A percentile compares a stretch with the other conserved stretches of the same genome.
Evolutionary conservation across 1,140 invertebrate species (phyloP).

Genomic region (Oedothorax gibbosus): DNA sequence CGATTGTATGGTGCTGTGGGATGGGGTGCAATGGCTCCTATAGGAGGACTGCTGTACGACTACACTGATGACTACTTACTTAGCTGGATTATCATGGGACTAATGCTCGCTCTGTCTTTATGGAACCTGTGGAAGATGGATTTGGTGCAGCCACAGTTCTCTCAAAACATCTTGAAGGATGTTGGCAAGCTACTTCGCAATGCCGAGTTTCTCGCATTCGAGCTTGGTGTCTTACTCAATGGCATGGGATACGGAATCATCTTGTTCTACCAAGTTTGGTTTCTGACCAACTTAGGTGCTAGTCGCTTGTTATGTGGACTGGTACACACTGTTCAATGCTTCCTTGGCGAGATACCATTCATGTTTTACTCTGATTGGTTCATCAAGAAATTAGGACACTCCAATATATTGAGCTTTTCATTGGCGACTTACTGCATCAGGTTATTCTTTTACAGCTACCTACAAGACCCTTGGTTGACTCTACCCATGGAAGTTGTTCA

Average conservation of each 20-base stretch:
- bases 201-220: slow-evolving; percentile 9
- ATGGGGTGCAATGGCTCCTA: slow-evolving; percentile 21
- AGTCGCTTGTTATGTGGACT: slow-evolving; percentile 22
- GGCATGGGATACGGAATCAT: slow-evolving; percentile 15
- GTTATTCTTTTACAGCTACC: slow-evolving; percentile 83
- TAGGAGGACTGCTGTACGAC: slow-evolving; percentile 17
- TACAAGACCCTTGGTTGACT: slow-evolving; percentile 79
- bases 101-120: not conserved
- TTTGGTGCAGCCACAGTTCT: slow-evolving; percentile 18
- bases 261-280: slow-evolving; percentile 20
- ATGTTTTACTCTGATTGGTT: slow-evolving; percentile 87
- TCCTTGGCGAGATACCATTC: slow-evolving; percentile 87
- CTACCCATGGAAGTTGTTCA: slow-evolving; percentile 87
- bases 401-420: slow-evolving; percentile 84
- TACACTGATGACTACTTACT: slow-evolving; percentile 3
- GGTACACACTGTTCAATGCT: slow-evolving; percentile 73
- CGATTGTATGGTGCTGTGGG: slow-evolving; percentile 21
- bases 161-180: slow-evolving; percentile 2
- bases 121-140: slow-evolving; percentile 32
- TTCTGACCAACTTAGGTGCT: slow-evolving; percentile 3
- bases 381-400: slow-evolving; percentile 84
- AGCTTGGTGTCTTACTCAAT: slow-evolving; percentile 11
- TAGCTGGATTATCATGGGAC: not conserved
- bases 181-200: not conserved
- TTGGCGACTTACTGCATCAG: slow-evolving; percentile 80